Conservation (phyloP, 2,888 invertebrate genomes). For the Tetropium fuscum region DNA sequence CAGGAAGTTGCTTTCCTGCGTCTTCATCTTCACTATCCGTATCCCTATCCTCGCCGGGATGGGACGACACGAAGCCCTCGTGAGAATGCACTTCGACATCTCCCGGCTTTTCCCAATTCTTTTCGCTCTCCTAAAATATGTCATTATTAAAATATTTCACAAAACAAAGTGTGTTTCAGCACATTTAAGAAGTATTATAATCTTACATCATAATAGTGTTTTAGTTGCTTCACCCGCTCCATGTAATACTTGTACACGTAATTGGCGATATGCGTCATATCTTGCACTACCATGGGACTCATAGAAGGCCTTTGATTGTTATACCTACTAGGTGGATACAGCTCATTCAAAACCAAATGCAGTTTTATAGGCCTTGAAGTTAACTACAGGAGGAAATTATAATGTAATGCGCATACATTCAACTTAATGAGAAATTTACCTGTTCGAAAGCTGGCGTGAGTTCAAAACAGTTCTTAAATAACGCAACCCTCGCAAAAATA, state of each 20-base stretch:
- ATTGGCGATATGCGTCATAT: conserved; percentile 96
- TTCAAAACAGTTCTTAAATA: conserved; percentile 98
- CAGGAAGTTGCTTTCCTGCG: conserved; percentile 53
- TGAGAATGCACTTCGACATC: conserved; percentile 69
- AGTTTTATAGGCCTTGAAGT: conserved; percentile 85
- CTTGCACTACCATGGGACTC: conserved; percentile 75
- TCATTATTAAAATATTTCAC: conserved; percentile 1
- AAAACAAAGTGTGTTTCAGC: not conserved
- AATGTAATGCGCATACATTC: not conserved
- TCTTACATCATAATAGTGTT: conserved; percentile 65
- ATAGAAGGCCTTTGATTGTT: conserved; percentile 63
- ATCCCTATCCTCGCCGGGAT: conserved; percentile 76
- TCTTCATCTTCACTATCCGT: conserved; percentile 72
- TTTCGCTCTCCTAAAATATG: conserved; percentile 64
- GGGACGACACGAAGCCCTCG: conserved; percentile 71
- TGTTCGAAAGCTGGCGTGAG: conserved; percentile 95
- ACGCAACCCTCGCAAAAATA: conserved; percentile 90
- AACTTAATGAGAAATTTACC: conserved; percentile 64
- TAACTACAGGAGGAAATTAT: conserved; percentile 71
- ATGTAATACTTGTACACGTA: conserved; percentile 95
- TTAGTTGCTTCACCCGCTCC: conserved; percentile 76
- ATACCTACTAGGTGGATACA: conserved; percentile 78
- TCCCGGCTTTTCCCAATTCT: conserved; percentile 75
- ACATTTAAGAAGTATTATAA: not conserved
- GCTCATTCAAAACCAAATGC: conserved; percentile 83